A percentile compares a stretch with the other conserved stretches of the same genome.
phyloP scores from a whole-genome alignment of 2,113 vertebrate genomes.

The Rhinolophus sinicus region DNA sequence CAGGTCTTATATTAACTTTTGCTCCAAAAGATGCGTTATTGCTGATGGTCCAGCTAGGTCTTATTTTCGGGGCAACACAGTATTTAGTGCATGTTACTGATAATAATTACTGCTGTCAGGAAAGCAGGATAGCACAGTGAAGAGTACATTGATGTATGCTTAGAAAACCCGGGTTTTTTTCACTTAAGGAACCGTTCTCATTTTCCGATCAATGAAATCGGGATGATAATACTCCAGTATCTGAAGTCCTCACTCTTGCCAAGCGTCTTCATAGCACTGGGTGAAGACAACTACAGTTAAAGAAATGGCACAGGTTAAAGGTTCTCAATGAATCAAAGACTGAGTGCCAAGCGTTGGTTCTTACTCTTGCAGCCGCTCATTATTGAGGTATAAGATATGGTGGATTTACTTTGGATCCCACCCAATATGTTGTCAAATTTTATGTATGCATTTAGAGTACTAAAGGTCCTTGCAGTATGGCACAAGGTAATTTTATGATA shows the following conservation, averaged over 20 bases:
- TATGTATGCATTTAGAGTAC: not conserved
- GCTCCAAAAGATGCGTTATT: too few relatives aligned
- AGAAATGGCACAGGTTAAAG: not conserved
- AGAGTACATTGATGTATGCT: not conserved
- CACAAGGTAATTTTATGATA: not conserved
- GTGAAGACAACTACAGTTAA: not conserved
- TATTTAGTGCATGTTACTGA: not conserved
- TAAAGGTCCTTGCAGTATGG: not conserved
- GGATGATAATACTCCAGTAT: not conserved
- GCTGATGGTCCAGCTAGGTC: too few relatives aligned
- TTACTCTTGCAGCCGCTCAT: not conserved
- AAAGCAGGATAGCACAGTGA: not conserved
- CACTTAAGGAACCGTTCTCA: not conserved
- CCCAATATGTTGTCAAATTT: not conserved
- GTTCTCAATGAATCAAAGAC: not conserved
- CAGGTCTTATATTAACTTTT: too few relatives aligned
- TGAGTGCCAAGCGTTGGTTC: not conserved
- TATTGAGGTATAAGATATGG: not conserved
- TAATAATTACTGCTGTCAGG: not conserved
- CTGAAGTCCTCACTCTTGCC: not conserved
- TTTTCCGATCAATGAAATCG: not conserved
- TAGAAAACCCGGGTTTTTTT: conserved; percentile 4
- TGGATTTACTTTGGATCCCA: not conserved
- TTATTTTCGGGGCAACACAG: too few relatives aligned
- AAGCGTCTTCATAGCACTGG: not conserved